Evolutionary conservation across 64 coral and sea anemone species (phyloP).

Genomic region (Montipora efflorescens): DNA sequence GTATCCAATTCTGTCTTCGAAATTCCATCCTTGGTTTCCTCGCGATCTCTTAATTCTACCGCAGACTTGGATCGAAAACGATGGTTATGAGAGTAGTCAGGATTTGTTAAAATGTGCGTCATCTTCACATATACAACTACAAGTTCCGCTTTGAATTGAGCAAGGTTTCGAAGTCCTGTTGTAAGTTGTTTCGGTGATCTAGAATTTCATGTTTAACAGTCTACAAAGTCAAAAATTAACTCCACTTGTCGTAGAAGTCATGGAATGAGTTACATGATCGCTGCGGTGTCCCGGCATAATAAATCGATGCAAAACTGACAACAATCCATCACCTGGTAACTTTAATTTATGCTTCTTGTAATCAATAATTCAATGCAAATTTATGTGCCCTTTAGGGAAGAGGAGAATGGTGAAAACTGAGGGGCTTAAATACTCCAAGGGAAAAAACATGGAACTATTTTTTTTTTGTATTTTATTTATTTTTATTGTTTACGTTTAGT

Average conservation of each 20-base stretch:
- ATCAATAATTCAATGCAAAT: conserved; percentile 1
- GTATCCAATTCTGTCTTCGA: conserved; percentile 82
- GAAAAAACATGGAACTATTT: too few species aligned
- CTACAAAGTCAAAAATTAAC: background rate
- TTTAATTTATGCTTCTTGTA: conserved; percentile 17
- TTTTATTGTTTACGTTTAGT: too few species aligned
- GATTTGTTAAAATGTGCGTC: conserved; percentile 91
- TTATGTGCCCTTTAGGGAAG: background rate
- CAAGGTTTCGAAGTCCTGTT: background rate
- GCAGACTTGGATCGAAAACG: conserved; percentile 88
- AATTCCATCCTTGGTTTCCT: conserved; percentile 62
- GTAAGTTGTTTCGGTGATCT: background rate
- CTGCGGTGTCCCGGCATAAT: background rate
- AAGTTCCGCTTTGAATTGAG: background rate
- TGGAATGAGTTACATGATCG: background rate
- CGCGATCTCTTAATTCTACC: conserved; percentile 50
- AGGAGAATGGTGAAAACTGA: too few species aligned
- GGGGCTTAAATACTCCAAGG: too few species aligned
- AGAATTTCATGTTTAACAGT: background rate
- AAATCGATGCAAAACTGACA: background rate
- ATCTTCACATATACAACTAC: background rate
- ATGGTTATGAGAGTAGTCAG: conserved; percentile 66
- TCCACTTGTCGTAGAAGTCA: background rate
- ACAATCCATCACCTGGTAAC: conserved; percentile 28
- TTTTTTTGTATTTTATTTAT: too few species aligned